Conservation (phyloP, 2,113 vertebrate species). For the Hyperoodon ampullatus region DNA sequence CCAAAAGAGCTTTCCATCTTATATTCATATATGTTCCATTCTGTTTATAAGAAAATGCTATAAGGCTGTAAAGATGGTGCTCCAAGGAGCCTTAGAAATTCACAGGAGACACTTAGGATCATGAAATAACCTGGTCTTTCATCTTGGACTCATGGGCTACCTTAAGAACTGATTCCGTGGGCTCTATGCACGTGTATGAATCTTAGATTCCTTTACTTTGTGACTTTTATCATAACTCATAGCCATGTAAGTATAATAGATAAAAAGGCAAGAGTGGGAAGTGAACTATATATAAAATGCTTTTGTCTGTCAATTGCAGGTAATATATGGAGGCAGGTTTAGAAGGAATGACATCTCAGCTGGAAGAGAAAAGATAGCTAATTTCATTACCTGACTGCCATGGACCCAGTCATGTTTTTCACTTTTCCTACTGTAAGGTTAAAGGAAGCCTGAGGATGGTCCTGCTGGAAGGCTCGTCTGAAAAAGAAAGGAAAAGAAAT, state of each 20-base stretch:
- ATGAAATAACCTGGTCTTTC: background rate
- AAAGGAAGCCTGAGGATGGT: constrained; percentile 78
- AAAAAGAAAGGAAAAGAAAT: background rate
- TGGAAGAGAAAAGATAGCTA: constrained; percentile 29
- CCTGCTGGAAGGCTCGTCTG: constrained; percentile 74
- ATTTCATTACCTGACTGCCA: constrained; percentile 69
- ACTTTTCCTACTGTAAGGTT: constrained; percentile 71
- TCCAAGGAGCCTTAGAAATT: background rate
- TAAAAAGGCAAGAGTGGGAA: background rate
- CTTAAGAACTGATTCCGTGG: background rate
- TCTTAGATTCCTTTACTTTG: background rate
- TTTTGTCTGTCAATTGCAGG: background rate
- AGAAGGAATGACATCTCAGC: background rate
- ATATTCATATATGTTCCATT: background rate
- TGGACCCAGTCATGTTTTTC: constrained; percentile 56
- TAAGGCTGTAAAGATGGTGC: background rate
- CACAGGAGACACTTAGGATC: background rate
- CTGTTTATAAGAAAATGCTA: background rate
- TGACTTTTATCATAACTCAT: background rate
- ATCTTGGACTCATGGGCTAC: background rate
- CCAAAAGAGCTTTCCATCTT: background rate
- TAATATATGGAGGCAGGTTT: background rate
- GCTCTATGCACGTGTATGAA: background rate
- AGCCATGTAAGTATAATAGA: background rate
- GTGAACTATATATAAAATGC: background rate